Conservation (phyloP, 2,888 invertebrate species). For the Drosophila atroscutellata region DNA sequence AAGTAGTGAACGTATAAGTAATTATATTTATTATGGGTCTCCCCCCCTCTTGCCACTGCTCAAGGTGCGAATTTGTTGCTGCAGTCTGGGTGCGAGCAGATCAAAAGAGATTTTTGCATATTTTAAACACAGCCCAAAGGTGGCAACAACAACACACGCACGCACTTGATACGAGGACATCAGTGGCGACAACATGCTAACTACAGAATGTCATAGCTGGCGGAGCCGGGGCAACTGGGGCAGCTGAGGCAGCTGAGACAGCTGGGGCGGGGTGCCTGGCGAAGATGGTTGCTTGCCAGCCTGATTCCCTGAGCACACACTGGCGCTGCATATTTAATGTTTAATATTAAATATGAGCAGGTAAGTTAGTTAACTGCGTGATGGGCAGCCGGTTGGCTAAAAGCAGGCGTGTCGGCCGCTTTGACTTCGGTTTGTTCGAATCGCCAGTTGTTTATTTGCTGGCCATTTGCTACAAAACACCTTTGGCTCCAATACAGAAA, state of each 20-base stretch:
- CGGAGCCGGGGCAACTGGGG: background rate
- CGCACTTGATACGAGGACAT: slow-evolving; percentile 11
- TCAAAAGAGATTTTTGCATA: slow-evolving; percentile 75
- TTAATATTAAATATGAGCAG: slow-evolving; percentile 28
- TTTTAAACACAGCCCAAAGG: slow-evolving; percentile 41
- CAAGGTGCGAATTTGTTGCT: slow-evolving; percentile 70
- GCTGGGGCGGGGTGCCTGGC: background rate
- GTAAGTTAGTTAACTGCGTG: slow-evolving; percentile 47
- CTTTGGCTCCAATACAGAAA: slow-evolving; percentile 52
- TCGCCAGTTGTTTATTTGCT: slow-evolving; percentile 67
- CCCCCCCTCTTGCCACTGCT: background rate
- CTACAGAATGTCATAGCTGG: slow-evolving; percentile 26
- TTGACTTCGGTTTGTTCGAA: slow-evolving; percentile 53
- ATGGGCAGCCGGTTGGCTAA: slow-evolving; percentile 58
- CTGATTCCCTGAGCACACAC: slow-evolving; percentile 29
- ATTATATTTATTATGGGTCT: background rate
- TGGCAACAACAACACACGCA: slow-evolving; percentile 17
- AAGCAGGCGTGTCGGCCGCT: slow-evolving; percentile 58
- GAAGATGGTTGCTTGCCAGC: background rate
- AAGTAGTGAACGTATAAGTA: slow-evolving; percentile 9
- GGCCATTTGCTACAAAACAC: slow-evolving; percentile 74
- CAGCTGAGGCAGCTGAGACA: background rate
- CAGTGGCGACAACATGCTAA: slow-evolving; percentile 24
- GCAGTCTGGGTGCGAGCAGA: slow-evolving; percentile 55
- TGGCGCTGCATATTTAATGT: slow-evolving; percentile 20